Base-by-base conservation (phyloP, 2,888 invertebrate species). In the Leptarthrus brevirostris region DNA sequence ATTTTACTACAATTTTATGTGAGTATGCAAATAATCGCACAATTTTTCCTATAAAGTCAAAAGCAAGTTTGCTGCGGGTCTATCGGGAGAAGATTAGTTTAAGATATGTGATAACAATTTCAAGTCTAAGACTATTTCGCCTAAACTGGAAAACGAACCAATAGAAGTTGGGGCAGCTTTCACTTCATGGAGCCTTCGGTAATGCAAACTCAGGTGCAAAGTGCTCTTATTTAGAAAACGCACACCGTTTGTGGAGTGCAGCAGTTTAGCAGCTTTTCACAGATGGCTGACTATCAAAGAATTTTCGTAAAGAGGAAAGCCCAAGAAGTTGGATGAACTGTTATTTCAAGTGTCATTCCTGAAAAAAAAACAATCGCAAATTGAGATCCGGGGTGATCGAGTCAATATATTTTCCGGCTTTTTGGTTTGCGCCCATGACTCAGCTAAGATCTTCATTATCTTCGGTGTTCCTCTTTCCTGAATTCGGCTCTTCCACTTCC, bases 401-500 rank as follows among this genome's bases (percentile, higher is more conserved):
- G 53, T 26, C 36, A 12, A 56, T 58, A n/a, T n/a, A 18, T 56
- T 40, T 10, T 54, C 22, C 10, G 36, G 56, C 20, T 47, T 72
- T 56, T 30, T 18, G 16, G 26, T 53, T 36, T 61, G 12, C 18
- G 53, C 40, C n/a, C 22, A 53, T 73, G 69, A 69, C 69, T 69
- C 69, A 69, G 34, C 49, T 69, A 30, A 26, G 30, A 20, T 36
- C 18, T 34, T 24, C 36, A 26, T 47, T 16, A 54, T 58, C 44
- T 56, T 82, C 80, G 34, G 18, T 30, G 70, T 36, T 53, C 44
- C 40, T 73, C 49, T 24, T 66, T 24, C 34, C 49, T 69, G 69
- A 52, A 34, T 52, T 69, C 34, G 30, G 26, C 52, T 26, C 69
- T 69, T 61, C 69, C 69, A 69, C 69, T 69, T 52, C 47, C 69